Conservation (phyloP, 2,888 invertebrate genomes). For the Polydrusus cervinus region DNA sequence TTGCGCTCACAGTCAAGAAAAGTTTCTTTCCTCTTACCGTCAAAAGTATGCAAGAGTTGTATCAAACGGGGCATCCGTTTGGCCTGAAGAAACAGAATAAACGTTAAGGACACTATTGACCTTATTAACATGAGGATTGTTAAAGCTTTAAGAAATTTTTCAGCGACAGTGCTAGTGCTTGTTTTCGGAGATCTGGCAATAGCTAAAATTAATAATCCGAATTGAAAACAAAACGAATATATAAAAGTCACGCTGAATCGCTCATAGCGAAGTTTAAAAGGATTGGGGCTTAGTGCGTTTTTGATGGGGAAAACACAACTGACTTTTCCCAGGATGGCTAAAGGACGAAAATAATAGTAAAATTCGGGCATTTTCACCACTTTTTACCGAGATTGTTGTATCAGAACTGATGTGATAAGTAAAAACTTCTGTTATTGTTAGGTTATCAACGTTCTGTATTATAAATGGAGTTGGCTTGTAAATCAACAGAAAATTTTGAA, state of each 20-base stretch:
- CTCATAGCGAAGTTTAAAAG: constrained; percentile 49
- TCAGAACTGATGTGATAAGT: neutral
- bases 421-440: neutral
- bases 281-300: constrained; percentile 54
- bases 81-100: constrained; percentile 47
- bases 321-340: constrained; percentile 57
- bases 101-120: constrained; percentile 53
- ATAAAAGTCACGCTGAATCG: constrained; percentile 49
- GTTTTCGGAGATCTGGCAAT: neutral
- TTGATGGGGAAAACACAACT: constrained; percentile 58
- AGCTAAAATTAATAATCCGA: constrained; percentile 28
- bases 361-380: constrained; percentile 51
- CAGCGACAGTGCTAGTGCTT: neutral
- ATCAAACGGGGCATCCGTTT: constrained; percentile 57
- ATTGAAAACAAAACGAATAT: constrained; percentile 53
- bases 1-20: neutral
- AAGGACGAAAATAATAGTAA: constrained; percentile 60
- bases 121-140: constrained; percentile 50
- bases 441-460: neutral
- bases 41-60: constrained; percentile 56
- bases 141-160: constrained; percentile 34
- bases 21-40: constrained; percentile 47
- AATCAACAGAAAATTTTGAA: neutral
- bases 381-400: neutral
- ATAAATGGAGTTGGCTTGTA: constrained; percentile 9